Percentiles rank a stretch among this genome's conserved stretches.
Evolutionary conservation across 2,113 vertebrate genomes (phyloP).

Genomic region (Mustela lutreola): DNA sequence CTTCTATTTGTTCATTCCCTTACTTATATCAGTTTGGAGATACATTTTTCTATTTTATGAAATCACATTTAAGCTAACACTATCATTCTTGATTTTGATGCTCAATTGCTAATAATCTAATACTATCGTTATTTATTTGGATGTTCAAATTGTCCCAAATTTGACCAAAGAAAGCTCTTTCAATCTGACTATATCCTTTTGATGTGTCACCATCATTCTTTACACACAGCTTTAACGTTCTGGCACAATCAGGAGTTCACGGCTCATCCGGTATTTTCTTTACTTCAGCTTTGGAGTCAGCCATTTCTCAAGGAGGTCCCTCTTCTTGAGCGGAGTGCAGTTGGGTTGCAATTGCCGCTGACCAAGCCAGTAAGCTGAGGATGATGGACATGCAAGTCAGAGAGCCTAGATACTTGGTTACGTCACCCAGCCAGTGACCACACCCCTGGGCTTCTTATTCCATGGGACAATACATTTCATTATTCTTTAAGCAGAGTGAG

Average conservation of each 20-base stretch:
- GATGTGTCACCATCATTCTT: not conserved
- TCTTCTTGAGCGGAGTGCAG: not conserved
- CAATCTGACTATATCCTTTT: not conserved
- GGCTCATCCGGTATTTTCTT: not conserved
- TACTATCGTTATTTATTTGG: not conserved
- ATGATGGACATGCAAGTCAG: not conserved
- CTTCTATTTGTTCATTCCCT: not conserved
- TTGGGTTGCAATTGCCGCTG: not conserved
- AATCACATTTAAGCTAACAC: not conserved
- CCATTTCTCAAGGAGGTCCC: not conserved
- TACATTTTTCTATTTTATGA: not conserved
- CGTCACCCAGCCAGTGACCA: not conserved
- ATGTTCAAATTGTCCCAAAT: not conserved
- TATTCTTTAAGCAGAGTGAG: not conserved
- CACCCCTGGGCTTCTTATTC: not conserved
- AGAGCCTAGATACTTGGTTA: not conserved
- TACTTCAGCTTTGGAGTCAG: not conserved
- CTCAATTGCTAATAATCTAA: not conserved
- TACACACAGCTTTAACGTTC: not conserved
- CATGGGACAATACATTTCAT: not conserved
- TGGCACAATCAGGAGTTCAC: not conserved
- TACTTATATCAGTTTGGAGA: not conserved
- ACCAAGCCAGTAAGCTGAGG: not conserved
- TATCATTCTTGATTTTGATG: slow-evolving; percentile 1
- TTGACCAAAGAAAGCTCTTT: not conserved